Evolutionary conservation across 1,140 invertebrate genomes (phyloP).

Genomic region (Argopecten irradians): DNA sequence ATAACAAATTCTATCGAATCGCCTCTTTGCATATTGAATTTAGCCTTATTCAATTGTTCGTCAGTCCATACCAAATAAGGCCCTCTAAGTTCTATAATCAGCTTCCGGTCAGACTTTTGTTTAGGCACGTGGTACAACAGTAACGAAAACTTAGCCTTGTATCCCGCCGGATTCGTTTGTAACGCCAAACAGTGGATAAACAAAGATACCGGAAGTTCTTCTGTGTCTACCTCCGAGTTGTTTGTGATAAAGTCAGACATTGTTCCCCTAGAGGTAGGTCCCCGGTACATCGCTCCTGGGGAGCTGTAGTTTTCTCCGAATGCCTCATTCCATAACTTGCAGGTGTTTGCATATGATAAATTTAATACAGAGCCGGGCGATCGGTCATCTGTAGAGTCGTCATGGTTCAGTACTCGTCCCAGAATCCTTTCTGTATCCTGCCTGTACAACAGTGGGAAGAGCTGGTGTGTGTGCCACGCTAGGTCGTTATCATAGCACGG

Average conservation of each 20-base stretch:
- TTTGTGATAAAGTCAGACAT: slow-evolving; percentile 49
- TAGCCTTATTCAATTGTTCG: neutral
- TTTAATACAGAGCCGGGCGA: slow-evolving; percentile 73
- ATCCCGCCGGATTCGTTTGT: neutral
- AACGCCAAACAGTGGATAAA: neutral
- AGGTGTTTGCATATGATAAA: slow-evolving; percentile 60
- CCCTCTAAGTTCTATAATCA: neutral
- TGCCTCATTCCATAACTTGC: slow-evolving; percentile 64
- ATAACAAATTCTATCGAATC: neutral
- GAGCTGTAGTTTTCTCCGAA: slow-evolving; percentile 67
- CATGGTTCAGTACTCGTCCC: slow-evolving; percentile 73
- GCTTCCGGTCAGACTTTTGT: neutral
- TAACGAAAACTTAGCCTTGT: neutral
- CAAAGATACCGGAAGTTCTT: neutral
- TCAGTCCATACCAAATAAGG: neutral
- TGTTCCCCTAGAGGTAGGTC: slow-evolving; percentile 61
- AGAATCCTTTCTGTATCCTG: slow-evolving; percentile 75
- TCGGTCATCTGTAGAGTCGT: slow-evolving; percentile 77
- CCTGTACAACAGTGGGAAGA: slow-evolving; percentile 76
- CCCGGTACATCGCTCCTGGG: slow-evolving; percentile 75
- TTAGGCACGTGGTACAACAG: neutral
- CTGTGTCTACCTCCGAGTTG: slow-evolving; percentile 27
- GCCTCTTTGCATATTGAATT: neutral
- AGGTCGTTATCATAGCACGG: slow-evolving; percentile 79
- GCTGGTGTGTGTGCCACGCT: slow-evolving; percentile 79